phyloP scores from a whole-genome alignment of 2,113 vertebrate species.

The Cariama cristata region DNA sequence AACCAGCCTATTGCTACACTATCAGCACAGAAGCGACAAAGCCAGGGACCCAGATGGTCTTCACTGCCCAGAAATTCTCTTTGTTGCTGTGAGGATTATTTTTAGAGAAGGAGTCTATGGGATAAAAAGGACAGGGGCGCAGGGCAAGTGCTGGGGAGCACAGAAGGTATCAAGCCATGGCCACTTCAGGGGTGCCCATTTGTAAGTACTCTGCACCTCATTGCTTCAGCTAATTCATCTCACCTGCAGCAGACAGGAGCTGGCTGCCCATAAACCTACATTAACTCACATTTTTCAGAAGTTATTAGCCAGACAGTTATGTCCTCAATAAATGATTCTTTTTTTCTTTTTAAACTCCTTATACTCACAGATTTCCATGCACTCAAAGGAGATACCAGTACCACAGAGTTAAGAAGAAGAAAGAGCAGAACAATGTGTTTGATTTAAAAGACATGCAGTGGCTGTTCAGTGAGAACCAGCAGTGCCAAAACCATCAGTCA shows the following conservation, averaged over 20 bases:
- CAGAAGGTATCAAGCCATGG: background rate
- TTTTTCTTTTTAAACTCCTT: background rate
- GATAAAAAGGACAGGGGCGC: background rate
- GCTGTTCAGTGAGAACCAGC: background rate
- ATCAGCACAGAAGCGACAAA: slow-evolving; percentile 20
- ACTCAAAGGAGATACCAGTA: background rate
- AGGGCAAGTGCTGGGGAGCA: background rate
- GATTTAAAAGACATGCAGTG: background rate
- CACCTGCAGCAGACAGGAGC: background rate
- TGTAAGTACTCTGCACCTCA: background rate
- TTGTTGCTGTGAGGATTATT: slow-evolving; percentile 26
- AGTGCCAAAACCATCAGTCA: background rate
- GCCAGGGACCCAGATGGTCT: slow-evolving; percentile 39
- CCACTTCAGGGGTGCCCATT: background rate
- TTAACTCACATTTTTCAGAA: background rate
- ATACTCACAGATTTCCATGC: background rate
- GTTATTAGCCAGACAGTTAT: background rate
- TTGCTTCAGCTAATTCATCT: background rate
- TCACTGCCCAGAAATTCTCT: slow-evolving; percentile 13
- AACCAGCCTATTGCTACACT: background rate
- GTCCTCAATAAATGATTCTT: background rate
- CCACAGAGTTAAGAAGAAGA: background rate
- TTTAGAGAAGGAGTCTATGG: background rate
- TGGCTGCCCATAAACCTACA: background rate
- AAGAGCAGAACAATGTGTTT: background rate